Conservation (phyloP, 2,888 invertebrate genomes). For the Caenorhabditis wallacei region DNA sequence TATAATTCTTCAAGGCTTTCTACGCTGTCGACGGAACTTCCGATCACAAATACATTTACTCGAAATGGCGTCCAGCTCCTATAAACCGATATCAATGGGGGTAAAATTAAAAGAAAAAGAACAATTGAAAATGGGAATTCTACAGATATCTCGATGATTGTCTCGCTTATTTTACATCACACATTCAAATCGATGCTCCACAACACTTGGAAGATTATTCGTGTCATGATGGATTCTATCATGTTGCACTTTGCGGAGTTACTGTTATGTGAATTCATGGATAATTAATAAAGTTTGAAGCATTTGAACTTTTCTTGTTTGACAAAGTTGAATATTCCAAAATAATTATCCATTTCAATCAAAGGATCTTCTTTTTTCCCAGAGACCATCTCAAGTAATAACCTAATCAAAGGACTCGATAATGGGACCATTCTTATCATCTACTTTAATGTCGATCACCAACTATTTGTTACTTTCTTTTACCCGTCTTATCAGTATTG, state of each 20-base stretch:
- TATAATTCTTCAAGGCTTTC: no score
- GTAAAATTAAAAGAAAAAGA: background rate
- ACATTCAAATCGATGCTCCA: no score
- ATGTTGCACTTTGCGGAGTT: slow-evolving; percentile 17
- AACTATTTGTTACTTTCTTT: background rate
- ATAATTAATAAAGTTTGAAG: background rate
- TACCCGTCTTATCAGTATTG: background rate
- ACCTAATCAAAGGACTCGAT: background rate
- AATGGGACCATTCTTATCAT: background rate
- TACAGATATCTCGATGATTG: background rate
- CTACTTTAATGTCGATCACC: background rate
- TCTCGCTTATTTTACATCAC: background rate
- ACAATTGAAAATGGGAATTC: background rate
- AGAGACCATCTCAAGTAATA: no score
- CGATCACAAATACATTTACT: slow-evolving; percentile 7
- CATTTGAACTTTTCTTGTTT: no score
- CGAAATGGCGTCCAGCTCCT: no score
- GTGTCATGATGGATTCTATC: background rate
- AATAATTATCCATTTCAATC: no score
- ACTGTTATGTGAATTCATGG: slow-evolving; percentile 13
- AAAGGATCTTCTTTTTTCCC: no score
- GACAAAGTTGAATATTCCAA: no score
- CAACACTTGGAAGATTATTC: background rate
- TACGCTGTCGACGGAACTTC: slow-evolving; percentile 11
- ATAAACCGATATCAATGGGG: background rate